phyloP scores from a whole-genome alignment of 2,113 vertebrate species.

The Oncorhynchus kisutch region DNA sequence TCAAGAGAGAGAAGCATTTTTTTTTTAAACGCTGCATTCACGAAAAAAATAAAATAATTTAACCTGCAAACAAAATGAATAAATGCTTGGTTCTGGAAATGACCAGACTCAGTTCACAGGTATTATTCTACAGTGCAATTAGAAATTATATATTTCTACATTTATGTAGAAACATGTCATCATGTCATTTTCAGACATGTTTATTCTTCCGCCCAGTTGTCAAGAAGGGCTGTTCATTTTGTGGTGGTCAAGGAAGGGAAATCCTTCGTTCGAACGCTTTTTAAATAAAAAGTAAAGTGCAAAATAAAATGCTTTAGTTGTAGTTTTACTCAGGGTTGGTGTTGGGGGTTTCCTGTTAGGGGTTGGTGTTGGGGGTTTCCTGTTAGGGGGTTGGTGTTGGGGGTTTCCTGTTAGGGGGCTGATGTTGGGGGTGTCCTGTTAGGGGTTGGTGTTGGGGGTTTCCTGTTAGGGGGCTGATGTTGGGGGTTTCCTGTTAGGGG shows the following conservation, averaged over 20 bases:
- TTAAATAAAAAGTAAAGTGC: constrained; percentile 73
- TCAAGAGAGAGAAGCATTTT: constrained; percentile 49
- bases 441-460: rapidly evolving
- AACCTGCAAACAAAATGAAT: constrained; percentile 66
- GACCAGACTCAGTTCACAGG: constrained; percentile 32
- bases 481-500: no score
- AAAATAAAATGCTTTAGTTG: constrained; percentile 70
- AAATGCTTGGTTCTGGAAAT: constrained; percentile 62
- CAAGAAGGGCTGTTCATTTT: constrained; percentile 43
- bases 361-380: no score
- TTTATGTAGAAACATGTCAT: constrained; percentile 65
- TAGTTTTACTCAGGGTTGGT: constrained; percentile 3
- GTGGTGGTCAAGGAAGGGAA: constrained; percentile 44
- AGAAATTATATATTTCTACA: constrained; percentile 65
- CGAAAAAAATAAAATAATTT: no score
- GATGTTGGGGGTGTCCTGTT: no score
- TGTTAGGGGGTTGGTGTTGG: no score
- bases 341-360: no score
- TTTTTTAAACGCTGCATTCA: constrained; percentile 21
- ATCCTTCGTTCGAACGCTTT: constrained; percentile 63
- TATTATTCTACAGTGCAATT: constrained; percentile 63
- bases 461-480: no score
- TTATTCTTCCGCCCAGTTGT: constrained; percentile 49
- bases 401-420: no score
- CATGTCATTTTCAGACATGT: constrained; percentile 27